Conservation (phyloP, 1,140 invertebrate species). For the Drosophila tropicalis region DNA sequence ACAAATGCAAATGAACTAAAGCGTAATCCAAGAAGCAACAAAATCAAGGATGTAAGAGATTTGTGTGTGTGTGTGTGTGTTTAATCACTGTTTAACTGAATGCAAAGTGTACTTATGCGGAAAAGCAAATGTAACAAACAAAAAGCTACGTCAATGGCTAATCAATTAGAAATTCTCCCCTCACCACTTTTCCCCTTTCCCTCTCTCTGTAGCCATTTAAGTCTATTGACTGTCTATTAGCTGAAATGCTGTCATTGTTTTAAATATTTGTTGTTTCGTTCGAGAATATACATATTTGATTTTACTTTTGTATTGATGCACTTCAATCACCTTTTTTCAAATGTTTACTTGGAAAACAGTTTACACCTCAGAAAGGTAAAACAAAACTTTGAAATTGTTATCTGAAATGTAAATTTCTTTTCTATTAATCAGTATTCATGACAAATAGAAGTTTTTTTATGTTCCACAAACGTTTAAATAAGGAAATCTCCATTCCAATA, state of each 20-base stretch:
- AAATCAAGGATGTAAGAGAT: slow-evolving; percentile 65
- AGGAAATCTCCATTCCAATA: no score
- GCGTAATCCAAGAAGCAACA: slow-evolving; percentile 43
- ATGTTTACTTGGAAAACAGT: slow-evolving; percentile 29
- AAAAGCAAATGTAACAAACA: slow-evolving; percentile 29
- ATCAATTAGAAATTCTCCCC: slow-evolving; percentile 55
- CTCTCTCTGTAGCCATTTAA: slow-evolving; percentile 31
- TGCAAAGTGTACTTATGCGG: neutral
- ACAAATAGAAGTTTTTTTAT: no score
- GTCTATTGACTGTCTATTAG: slow-evolving; percentile 55
- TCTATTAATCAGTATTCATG: no score
- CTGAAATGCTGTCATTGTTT: slow-evolving; percentile 26
- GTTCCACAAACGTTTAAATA: no score
- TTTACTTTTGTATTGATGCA: slow-evolving; percentile 28
- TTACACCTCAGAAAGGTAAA: neutral
- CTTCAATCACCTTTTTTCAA: slow-evolving; percentile 23
- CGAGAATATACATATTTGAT: slow-evolving; percentile 45
- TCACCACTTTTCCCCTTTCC: neutral
- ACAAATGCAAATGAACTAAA: slow-evolving; percentile 39
- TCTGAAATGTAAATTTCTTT: neutral
- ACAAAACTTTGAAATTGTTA: neutral
- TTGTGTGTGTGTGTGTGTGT: neutral
- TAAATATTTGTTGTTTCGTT: slow-evolving; percentile 18
- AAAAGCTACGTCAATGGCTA: slow-evolving; percentile 60
- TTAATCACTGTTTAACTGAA: neutral